These are phyloP conservation scores for Holocentrus rufus DNA, from an alignment of 2,797 vertebrate genomes.

Conservation along the genomic window DNA sequence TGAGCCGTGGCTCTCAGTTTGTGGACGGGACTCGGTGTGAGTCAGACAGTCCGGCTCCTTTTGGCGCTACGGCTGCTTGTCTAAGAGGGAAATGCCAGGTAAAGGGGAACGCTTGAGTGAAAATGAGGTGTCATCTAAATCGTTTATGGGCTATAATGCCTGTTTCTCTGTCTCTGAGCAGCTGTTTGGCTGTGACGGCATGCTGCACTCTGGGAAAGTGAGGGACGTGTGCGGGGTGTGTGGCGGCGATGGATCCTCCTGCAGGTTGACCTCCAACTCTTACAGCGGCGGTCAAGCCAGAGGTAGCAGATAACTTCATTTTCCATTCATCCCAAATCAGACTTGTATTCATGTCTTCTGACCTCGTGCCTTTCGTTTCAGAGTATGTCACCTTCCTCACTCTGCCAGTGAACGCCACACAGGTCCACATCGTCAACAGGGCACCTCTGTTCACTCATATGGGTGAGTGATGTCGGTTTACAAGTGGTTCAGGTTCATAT, in stretches of 20 bases:
- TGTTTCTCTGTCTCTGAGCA: slow-evolving; percentile 65
- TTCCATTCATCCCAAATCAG: background rate
- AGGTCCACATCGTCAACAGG: slow-evolving; percentile 83
- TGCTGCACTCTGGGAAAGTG: slow-evolving; percentile 84
- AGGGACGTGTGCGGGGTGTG: slow-evolving; percentile 89
- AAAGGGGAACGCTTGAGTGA: slow-evolving; percentile 30
- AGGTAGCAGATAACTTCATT: slow-evolving; percentile 79
- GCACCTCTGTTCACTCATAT: slow-evolving; percentile 94
- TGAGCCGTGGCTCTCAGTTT: slow-evolving; percentile 89
- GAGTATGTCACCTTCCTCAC: slow-evolving; percentile 92
- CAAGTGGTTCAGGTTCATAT: background rate
- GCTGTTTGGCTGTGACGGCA: slow-evolving; percentile 93
- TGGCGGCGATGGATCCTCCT: slow-evolving; percentile 88
- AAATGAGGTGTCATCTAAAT: background rate
- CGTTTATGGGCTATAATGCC: background rate
- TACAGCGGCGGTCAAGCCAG: slow-evolving; percentile 84
- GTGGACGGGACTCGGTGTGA: slow-evolving; percentile 92
- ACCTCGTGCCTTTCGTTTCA: slow-evolving; percentile 69
- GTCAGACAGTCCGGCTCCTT: slow-evolving; percentile 48
- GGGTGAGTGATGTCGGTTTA: slow-evolving; percentile 80
- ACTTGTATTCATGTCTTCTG: slow-evolving; percentile 13
- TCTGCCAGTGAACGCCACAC: slow-evolving; percentile 85
- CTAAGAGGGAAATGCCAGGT: slow-evolving; percentile 90
- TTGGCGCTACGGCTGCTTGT: slow-evolving; percentile 81
- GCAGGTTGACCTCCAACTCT: slow-evolving; percentile 80